Base-by-base conservation (phyloP, 1,140 invertebrate species). In the Trachymyrmex cornetzi region DNA sequence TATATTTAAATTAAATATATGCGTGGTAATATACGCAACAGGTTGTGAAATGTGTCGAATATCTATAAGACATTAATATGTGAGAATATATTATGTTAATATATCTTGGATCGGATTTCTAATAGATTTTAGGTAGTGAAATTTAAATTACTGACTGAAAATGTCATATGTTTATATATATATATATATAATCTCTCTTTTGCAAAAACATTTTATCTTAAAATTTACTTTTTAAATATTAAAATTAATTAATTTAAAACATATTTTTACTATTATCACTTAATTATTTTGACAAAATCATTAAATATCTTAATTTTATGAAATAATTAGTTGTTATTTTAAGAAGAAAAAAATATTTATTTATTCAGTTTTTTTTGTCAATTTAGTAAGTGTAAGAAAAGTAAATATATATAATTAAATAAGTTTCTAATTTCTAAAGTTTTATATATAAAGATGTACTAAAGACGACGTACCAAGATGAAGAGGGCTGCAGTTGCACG, bases 381-480 rank as follows among this genome's bases (percentile, higher is more conserved):
- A 44, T 44, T 11, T 44, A 11, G 12, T 44, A 44, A 38, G 38
- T 38, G 7, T 34, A 34, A 34, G 16, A 3, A 55, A 55, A 57
- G 2, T 24, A 34, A 66, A 66, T 66, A 24, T 22, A 24, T 50
- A 27, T 5, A 55, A 72, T 24, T 27, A 27, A 48, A 72, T 72
- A 3, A 7, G 22, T 44, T 80, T n/a, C 6, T 38, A 55, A 80
- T 53, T 0, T 11, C 9, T 11, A 19, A 55, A n/a, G 19, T 19
- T 55, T 6, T n/a, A 48, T 14, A 14, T 48, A 0, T 19, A 22
- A 38, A 34, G 0, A 14, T 14, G 4, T 64, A 67, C 22, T 50
- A 48, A 82, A 55, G 14, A 38, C 38, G 50, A 91, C 90, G 75
- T 91, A 91, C 90, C 90, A 91, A 77, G 75, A 24, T 81, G 75